A percentile compares a stretch with the other conserved stretches of the same genome.
These are phyloP conservation scores for Plecotus auritus DNA, from an alignment of 2,113 vertebrate species.

Conservation along the genomic window DNA sequence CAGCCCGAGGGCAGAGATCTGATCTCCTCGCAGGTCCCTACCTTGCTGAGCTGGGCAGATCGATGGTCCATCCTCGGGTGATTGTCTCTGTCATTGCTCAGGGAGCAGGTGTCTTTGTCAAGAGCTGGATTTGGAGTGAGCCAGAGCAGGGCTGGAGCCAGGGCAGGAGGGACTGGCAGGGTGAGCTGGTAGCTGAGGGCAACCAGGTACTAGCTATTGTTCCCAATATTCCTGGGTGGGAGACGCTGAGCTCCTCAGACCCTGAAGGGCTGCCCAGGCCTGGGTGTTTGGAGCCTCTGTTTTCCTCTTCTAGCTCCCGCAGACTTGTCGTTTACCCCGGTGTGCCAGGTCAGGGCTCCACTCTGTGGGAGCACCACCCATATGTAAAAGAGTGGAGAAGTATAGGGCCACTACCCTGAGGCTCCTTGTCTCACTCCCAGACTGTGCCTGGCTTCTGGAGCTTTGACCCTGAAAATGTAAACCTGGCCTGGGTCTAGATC, in stretches of 20 bases:
- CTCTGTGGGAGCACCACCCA: not conserved
- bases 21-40: not conserved
- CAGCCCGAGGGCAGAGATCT: not conserved
- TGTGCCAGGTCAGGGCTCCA: not conserved
- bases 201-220: not conserved
- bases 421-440: not conserved
- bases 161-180: not conserved
- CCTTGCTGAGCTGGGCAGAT: not conserved
- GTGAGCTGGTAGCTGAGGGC: not conserved
- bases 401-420: not conserved
- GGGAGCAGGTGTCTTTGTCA: not conserved
- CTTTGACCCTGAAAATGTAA: not conserved
- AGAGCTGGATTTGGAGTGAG: not conserved
- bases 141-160: not conserved
- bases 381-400: not conserved
- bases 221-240: not conserved
- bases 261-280: not conserved
- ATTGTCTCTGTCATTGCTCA: not conserved
- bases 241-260: not conserved
- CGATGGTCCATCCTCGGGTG: not conserved
- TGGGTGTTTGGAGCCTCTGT: not conserved
- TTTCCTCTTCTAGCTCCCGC: not conserved
- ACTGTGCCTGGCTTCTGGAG: not conserved
- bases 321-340: not conserved
- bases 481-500: not conserved